Evolutionary conservation across 2,113 vertebrate species (phyloP), one percentile per base, ranked within the genome.

Genomic region (Speoplatyrhinus poulsoni): DNA sequence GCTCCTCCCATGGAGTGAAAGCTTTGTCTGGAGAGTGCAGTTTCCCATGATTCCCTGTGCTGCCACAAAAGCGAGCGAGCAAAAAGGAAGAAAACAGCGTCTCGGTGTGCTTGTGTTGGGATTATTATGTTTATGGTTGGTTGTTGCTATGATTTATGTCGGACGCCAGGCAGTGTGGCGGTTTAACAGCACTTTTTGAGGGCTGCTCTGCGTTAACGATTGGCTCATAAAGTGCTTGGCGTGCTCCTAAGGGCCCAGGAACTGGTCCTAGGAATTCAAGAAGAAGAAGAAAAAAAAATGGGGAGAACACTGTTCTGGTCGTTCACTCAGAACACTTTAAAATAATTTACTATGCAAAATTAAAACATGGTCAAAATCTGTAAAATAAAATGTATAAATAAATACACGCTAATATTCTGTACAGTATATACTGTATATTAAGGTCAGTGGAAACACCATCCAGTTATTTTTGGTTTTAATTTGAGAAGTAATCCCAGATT

Each of bases 61-160:
- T 55, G n/a, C 82, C 75, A 9, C 73, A 77, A 70, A 73, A 52
- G 62, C 55, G 53, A 47, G 64, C 12, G 58, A 60, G 26, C 19
- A 17, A 3, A 48, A 26, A 16, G 73, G 73, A 10, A 76, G 59
- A 52, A 53, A 53, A 72, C 62, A 60, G 57, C 56, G 67, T 85
- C 77, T 83, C 76, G 60, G 16, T 69, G 68, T 16, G 73, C 72
- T 83, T 62, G 72, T 82, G 71, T 87, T 74, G 77, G 77, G 69
- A 85, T 84, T 82, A 68, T 82, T 80, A 80, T 81, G 76, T 83
- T 83, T 82, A 77, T 85, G 79, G 79, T 83, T 66, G 69, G 78
- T 85, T 86, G 79, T 85, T 82, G 70, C 73, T 67, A 66, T 83
- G 89, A 91, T 91, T 90, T 87, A 87, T 66, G 76, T 78, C 83